Percentiles rank a stretch among this genome's conserved stretches.
phyloP scores from a whole-genome alignment of 2,113 vertebrate genomes.

The Butorides virescens region DNA sequence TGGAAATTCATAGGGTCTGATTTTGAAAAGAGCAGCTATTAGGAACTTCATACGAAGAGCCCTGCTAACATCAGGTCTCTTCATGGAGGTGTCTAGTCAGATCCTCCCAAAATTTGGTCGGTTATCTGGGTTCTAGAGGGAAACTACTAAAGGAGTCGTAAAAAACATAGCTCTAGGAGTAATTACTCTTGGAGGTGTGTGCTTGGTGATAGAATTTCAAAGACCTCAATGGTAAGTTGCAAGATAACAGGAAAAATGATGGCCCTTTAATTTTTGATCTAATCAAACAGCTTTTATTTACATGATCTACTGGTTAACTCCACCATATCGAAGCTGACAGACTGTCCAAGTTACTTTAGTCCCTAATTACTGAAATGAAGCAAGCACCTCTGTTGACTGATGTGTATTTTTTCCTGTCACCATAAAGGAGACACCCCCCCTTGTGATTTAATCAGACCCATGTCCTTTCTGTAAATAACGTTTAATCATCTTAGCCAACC shows the following conservation, averaged over 20 bases:
- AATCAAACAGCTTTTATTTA: conserved; percentile 91
- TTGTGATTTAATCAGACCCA: conserved; percentile 38
- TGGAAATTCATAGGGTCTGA: neutral
- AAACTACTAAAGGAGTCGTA: neutral
- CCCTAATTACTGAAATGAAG: conserved; percentile 72
- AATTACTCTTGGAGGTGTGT: neutral
- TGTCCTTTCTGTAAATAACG: conserved; percentile 82
- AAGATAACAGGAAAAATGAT: conserved; percentile 27
- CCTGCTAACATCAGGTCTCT: neutral
- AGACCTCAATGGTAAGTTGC: neutral
- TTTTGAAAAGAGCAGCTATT: neutral
- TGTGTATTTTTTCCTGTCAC: conserved; percentile 23
- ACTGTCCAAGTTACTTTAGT: conserved; percentile 73
- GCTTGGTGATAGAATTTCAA: neutral
- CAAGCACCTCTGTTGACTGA: neutral
- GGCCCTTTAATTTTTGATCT: conserved; percentile 82
- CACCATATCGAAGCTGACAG: conserved; percentile 68
- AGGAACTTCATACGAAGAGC: neutral
- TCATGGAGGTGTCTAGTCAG: neutral
- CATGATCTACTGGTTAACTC: conserved; percentile 79
- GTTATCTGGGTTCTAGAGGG: neutral
- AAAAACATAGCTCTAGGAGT: neutral
- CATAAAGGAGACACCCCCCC: neutral
- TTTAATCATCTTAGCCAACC: conserved; percentile 79
- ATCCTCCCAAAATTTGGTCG: neutral